Base-by-base conservation (phyloP, 2,113 vertebrate species). In the Mastomys natalensis region DNA sequence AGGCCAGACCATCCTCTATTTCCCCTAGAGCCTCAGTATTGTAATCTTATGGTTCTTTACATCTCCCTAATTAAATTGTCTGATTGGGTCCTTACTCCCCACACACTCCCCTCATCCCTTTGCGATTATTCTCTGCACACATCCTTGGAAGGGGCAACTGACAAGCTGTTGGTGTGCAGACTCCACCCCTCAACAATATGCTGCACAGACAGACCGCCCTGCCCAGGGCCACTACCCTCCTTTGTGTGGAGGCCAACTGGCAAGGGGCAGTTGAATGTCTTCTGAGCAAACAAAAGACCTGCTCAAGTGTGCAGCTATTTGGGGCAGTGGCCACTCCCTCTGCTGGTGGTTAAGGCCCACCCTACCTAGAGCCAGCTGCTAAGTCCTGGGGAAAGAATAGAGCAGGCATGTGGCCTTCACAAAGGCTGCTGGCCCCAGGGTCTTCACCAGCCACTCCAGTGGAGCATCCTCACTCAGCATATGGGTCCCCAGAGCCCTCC, bases 251-350 rank as follows among this genome's bases (percentile, higher is more conserved):
- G 96, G 98, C 98, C 95, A 98, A 98, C 98, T 98, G 98, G 97
- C 98, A 98, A 98, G 95, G 94, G 98, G 98, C 99, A 81, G 99
- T 98, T 99, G 98, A 98, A 99, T 98, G 99, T 98, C 98, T 98
- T 98, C 97, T 98, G 78, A 91, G 94, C 94, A 97, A 96, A 99
- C 99, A 99, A 99, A 99, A 98, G 98, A 97, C 88, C 98, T 98
- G 98, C 97, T 99, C 98, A 98, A 99, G 98, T 99, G 99, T 99
- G 98, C 97, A 97, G 97, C 98, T 97, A 97, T 99, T 98, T 98
- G 96, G 97, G 97, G 98, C 98, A 98, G 97, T 96, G 86, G 95
- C 97, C 98, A 98, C 98, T 98, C 98, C 99, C 98, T 98, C 97
- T 58, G 86, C 96, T 96, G 98, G 98, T 98, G 98, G 99, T 90